Conservation (phyloP, 2,888 invertebrate species). For the Pherbina coryleti region DNA sequence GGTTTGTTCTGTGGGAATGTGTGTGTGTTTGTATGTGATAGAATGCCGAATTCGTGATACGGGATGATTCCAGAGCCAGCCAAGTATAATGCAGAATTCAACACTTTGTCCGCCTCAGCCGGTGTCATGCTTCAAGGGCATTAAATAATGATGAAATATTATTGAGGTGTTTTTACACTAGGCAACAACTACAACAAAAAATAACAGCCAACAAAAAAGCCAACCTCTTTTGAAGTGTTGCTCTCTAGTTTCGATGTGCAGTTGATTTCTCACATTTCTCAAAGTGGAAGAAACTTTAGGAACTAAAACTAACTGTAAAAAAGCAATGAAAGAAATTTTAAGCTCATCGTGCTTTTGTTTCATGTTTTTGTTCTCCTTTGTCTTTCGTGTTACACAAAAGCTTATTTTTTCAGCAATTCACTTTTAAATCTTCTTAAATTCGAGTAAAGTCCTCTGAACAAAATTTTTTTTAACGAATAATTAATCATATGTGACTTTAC, state of each 20-base stretch:
- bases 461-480: no score
- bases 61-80: no score
- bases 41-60: not conserved
- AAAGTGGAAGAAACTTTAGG: no score
- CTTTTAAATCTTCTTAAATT: no score
- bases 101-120: not conserved
- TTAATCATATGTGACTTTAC: no score
- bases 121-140: slow-evolving; percentile 13
- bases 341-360: not conserved
- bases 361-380: no score
- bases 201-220: not conserved
- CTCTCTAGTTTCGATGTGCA: not conserved
- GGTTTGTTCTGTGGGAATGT: not conserved
- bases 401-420: no score
- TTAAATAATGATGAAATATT: slow-evolving; percentile 31
- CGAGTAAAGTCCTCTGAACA: no score
- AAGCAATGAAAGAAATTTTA: not conserved
- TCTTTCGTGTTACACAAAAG: no score
- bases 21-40: not conserved
- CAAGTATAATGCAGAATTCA: not conserved
- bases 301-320: not conserved
- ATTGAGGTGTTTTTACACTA: not conserved
- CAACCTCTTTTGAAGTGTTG: no score
- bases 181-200: not conserved
- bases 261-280: not conserved